phyloP scores from a whole-genome alignment of 2,888 invertebrate species.

The Thera obeliscata region DNA sequence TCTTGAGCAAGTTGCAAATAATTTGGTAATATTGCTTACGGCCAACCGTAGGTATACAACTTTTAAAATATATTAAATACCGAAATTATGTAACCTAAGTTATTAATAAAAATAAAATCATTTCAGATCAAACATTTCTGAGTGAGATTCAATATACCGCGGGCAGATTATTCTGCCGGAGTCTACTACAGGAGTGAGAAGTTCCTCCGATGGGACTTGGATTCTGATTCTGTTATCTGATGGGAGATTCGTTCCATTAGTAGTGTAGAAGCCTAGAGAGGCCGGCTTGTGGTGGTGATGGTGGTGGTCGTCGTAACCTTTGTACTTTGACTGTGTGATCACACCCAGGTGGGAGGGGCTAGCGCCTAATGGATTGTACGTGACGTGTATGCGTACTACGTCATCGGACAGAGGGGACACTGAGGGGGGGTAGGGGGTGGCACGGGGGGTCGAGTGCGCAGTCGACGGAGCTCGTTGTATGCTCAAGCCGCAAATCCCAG shows the following conservation, averaged over 20 bases:
- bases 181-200: slow-evolving; percentile 86
- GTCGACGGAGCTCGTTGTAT: slow-evolving; percentile 82
- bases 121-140: slow-evolving; percentile 74
- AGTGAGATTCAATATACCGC: slow-evolving; percentile 70
- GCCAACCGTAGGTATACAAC: not conserved
- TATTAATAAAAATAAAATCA: slow-evolving; percentile 43
- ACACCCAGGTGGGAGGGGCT: slow-evolving; percentile 82
- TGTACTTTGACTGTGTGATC: slow-evolving; percentile 72
- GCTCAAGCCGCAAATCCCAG: slow-evolving; percentile 79
- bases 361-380: slow-evolving; percentile 86
- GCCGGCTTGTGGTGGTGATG: slow-evolving; percentile 75
- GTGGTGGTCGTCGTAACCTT: slow-evolving; percentile 66
- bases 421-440: slow-evolving; percentile 86
- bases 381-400: slow-evolving; percentile 91
- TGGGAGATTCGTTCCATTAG: slow-evolving; percentile 80
- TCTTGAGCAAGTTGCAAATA: slow-evolving; percentile 29
- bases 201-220: slow-evolving; percentile 88
- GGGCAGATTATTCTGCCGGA: slow-evolving; percentile 81
- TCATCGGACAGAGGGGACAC: slow-evolving; percentile 86
- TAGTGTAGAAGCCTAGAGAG: slow-evolving; percentile 77
- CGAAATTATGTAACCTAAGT: slow-evolving; percentile 1
- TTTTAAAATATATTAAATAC: slow-evolving; percentile 2
- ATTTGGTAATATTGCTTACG: slow-evolving; percentile 32
- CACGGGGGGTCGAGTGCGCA: slow-evolving; percentile 86
- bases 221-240: slow-evolving; percentile 90